Evolutionary conservation across 2,888 invertebrate species (phyloP).

Genomic region (Drosophila putrida): DNA sequence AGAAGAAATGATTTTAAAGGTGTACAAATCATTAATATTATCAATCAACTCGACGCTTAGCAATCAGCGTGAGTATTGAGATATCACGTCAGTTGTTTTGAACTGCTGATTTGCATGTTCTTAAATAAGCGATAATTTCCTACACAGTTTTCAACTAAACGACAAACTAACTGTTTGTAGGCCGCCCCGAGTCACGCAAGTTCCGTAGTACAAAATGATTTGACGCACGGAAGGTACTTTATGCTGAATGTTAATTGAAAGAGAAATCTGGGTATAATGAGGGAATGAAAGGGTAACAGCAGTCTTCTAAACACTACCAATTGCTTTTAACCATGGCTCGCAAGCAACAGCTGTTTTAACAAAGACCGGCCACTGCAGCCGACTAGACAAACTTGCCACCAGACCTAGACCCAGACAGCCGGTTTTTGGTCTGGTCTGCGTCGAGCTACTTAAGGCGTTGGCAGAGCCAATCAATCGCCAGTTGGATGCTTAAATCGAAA

Average conservation of each 20-base stretch:
- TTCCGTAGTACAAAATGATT: slow-evolving; percentile 17
- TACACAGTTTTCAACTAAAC: slow-evolving; percentile 36
- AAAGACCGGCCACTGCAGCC: slow-evolving; percentile 9
- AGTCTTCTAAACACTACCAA: slow-evolving; percentile 27
- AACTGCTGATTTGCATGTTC: slow-evolving; percentile 32
- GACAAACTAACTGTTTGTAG: slow-evolving; percentile 43
- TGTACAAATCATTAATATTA: neutral
- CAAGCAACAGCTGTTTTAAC: slow-evolving; percentile 50
- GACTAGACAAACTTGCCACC: slow-evolving; percentile 33
- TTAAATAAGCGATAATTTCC: slow-evolving; percentile 25
- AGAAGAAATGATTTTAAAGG: neutral
- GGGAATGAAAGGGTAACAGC: slow-evolving; percentile 22
- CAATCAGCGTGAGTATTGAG: slow-evolving; percentile 2
- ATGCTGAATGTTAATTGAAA: slow-evolving; percentile 24
- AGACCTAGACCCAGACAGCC: slow-evolving; percentile 49
- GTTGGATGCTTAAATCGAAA: slow-evolving; percentile 25
- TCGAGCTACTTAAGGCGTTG: slow-evolving; percentile 46
- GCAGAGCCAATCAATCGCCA: slow-evolving; percentile 19
- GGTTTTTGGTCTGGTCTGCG: slow-evolving; percentile 31
- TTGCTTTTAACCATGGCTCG: slow-evolving; percentile 10
- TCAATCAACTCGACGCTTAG: neutral
- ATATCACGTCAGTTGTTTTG: neutral
- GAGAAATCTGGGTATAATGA: neutral
- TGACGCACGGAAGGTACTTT: slow-evolving; percentile 25
- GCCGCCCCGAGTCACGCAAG: slow-evolving; percentile 44